These are phyloP conservation scores for Aurelia coerulea DNA, from an alignment of 30 jellyfish, hydroid and myxozoan species.

Conservation along the genomic window DNA sequence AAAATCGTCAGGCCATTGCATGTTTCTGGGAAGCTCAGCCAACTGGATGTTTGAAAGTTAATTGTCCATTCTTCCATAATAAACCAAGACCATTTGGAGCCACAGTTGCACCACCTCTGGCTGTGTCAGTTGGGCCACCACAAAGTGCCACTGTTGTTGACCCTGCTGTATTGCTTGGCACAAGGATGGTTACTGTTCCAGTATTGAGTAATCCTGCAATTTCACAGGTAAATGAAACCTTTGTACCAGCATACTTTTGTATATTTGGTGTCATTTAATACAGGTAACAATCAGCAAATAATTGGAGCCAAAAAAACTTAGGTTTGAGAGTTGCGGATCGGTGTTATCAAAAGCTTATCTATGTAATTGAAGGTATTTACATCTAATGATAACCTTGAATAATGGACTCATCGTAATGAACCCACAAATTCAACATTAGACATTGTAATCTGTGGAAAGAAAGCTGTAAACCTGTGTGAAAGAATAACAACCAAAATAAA, in stretches of 20 bases:
- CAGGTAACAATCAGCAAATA: too few relatives aligned
- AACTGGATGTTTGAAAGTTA: slow-evolving; percentile 78
- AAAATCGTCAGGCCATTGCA: slow-evolving; percentile 60
- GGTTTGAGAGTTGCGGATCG: too few relatives aligned
- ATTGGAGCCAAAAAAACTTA: too few relatives aligned
- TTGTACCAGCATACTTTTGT: too few relatives aligned
- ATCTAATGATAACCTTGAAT: background rate
- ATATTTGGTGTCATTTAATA: too few relatives aligned
- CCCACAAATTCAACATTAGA: too few relatives aligned
- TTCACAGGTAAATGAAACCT: background rate
- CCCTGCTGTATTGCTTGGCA: slow-evolving; percentile 16
- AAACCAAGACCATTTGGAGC: slow-evolving; percentile 72
- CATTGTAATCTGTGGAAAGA: too few relatives aligned
- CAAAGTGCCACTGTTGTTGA: slow-evolving; percentile 7
- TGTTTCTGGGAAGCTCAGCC: slow-evolving; percentile 81
- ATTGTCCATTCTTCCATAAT: slow-evolving; percentile 79
- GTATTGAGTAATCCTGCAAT: background rate
- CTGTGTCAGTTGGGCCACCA: slow-evolving; percentile 28
- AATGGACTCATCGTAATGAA: background rate
- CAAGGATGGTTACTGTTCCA: slow-evolving; percentile 18
- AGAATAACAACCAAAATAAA: too few relatives aligned
- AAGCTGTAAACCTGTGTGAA: too few relatives aligned
- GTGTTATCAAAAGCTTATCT: too few relatives aligned
- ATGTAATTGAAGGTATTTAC: background rate
- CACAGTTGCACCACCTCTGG: slow-evolving; percentile 31